phyloP scores from a whole-genome alignment of 2,113 vertebrate genomes.

The Maccullochella peelii region DNA sequence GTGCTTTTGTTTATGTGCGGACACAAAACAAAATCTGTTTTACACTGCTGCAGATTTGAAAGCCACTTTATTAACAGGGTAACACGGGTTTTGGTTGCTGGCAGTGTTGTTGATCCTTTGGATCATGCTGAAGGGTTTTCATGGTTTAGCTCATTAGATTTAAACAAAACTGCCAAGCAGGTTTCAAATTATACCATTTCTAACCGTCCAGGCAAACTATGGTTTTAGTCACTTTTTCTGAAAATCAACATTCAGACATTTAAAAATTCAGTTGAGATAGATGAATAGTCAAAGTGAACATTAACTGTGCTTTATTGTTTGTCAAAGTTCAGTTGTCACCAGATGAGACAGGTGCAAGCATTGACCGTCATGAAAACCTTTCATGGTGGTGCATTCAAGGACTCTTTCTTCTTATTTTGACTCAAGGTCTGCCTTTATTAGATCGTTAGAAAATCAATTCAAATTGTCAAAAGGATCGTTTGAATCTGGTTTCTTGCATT shows the following conservation, averaged over 20 bases:
- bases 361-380: neutral
- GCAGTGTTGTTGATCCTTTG: neutral
- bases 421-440: neutral
- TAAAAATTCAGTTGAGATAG: neutral
- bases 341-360: neutral
- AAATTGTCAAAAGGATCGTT: neutral
- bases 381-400: constrained; percentile 1
- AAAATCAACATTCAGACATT: neutral
- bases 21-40: neutral
- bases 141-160: neutral
- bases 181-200: neutral
- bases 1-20: neutral
- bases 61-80: constrained; percentile 22
- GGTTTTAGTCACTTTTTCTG: neutral
- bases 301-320: neutral
- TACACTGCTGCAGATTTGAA: constrained; percentile 11
- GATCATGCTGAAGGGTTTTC: neutral
- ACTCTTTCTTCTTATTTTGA: too few relatives aligned
- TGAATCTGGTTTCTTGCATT: neutral
- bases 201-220: neutral
- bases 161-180: neutral
- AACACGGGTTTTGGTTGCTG: neutral
- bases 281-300: neutral
- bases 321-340: neutral
- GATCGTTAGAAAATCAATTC: neutral